Evolutionary conservation across 2,888 invertebrate genomes (phyloP).

Genomic region (Bombyx huttoni): DNA sequence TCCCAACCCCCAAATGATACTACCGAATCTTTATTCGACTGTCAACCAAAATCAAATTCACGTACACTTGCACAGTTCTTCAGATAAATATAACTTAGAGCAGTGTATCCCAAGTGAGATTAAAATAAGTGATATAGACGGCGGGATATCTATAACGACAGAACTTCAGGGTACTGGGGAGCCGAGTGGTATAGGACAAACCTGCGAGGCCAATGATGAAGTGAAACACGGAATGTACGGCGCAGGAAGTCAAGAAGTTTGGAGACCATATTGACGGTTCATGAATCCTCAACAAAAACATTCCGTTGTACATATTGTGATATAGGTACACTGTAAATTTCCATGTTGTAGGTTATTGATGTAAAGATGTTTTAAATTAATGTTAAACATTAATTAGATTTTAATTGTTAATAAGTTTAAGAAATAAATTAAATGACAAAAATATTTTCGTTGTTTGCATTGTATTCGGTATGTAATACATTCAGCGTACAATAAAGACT

Average conservation of each 20-base stretch:
- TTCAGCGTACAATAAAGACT: too few relatives aligned
- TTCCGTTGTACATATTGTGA: conserved; percentile 66
- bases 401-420: conserved; percentile 51
- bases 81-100: conserved; percentile 76
- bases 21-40: conserved; percentile 86
- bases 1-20: conserved; percentile 78
- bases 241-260: conserved; percentile 71
- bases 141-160: conserved; percentile 70
- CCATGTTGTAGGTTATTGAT: conserved; percentile 8
- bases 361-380: conserved; percentile 36
- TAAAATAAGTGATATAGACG: conserved; percentile 74
- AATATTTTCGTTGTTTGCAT: neutral
- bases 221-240: conserved; percentile 61
- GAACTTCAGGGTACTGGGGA: conserved; percentile 60
- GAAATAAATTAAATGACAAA: conserved; percentile 18
- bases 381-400: conserved; percentile 64
- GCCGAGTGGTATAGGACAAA: conserved; percentile 60
- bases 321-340: conserved; percentile 32
- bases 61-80: conserved; percentile 80
- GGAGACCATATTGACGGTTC: conserved; percentile 81
- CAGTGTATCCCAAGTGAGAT: conserved; percentile 75
- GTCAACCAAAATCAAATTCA: conserved; percentile 91
- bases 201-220: conserved; percentile 67
- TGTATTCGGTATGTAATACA: too few relatives aligned
- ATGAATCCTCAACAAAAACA: conserved; percentile 23